A percentile compares a stretch with the other conserved stretches of the same genome.
Conservation (phyloP, 1,140 invertebrate genomes). For the Hestina assimilis region DNA sequence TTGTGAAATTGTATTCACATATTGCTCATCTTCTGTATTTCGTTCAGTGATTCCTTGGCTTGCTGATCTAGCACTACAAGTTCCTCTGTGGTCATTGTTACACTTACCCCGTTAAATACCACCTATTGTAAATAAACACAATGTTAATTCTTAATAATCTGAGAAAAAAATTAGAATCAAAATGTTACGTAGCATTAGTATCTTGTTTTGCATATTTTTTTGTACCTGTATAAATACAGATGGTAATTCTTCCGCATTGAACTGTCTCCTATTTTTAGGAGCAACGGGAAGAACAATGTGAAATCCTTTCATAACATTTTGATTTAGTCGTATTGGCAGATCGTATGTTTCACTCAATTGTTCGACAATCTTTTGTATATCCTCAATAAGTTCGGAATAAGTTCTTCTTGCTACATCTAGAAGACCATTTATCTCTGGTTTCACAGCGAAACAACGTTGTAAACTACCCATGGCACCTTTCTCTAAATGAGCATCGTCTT, state of each 20-base stretch:
- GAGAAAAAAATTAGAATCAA: no score
- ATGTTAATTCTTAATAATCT: no score
- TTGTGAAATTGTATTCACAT: constrained; percentile 79
- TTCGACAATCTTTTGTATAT: constrained; percentile 84
- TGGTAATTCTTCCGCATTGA: constrained; percentile 81
- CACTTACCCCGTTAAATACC: constrained; percentile 79
- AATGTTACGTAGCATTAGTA: no score
- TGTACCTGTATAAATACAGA: constrained; percentile 83
- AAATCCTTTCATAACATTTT: constrained; percentile 85
- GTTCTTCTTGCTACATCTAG: constrained; percentile 88
- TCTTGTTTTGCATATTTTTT: neutral
- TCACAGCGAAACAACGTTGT: constrained; percentile 92
- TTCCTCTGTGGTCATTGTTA: constrained; percentile 89
- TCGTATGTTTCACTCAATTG: constrained; percentile 82
- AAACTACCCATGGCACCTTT: constrained; percentile 84
- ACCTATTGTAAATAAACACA: constrained; percentile 74
- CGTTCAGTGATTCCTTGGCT: constrained; percentile 85
- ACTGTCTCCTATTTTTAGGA: constrained; percentile 62
- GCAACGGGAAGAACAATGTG: constrained; percentile 83
- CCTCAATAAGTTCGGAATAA: constrained; percentile 88
- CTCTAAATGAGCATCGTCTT: constrained; percentile 83
- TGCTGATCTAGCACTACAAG: constrained; percentile 85
- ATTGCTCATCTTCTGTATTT: constrained; percentile 90
- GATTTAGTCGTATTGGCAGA: constrained; percentile 82
- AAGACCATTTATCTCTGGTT: constrained; percentile 84